Evolutionary conservation across 2,888 invertebrate species (phyloP), one percentile per base, ranked within the genome.

Genomic region (Homarus gammarus): DNA sequence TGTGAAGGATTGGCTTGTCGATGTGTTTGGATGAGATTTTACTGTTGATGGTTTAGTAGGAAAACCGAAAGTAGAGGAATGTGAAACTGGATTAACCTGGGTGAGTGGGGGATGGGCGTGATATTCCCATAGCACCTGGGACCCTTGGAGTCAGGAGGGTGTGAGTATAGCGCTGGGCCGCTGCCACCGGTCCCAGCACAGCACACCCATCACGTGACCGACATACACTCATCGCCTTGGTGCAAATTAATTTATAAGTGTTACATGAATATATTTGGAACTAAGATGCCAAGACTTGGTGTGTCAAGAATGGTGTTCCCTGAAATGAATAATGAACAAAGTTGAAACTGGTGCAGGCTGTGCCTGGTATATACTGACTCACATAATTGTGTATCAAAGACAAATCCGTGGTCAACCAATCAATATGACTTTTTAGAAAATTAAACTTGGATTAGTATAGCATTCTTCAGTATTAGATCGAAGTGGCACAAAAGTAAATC

Each of bases 381-480:
- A 33, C 72, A 51, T 38, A 56, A 70, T 61, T 68, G 84, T 84
- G 78, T 78, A 78, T 79, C 49, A 56, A 56, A 77, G 78, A 89
- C 78, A 89, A 78, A 38, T 68, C 38, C 68, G 77, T 77, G 38
- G 78, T 89, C 77, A 78, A 44, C 61, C 78, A 64, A 84, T 83
- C 68, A 84, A 27, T 61, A 77, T 85, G 78, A 70, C 64, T 56
- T 72, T 79, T 79, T 79, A 89, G 88, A 78, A 89, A 89, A 89
- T 84, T 78, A 38, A 84, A 89, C 83, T 77, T 78, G 77, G 51
- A 84, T 89, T 89, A 89, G 88, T 38, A 84, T 89, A 89, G 88
- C 77, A 84, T 89, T 89, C 88, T 89, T 84, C 88, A 89, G 88
- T 89, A 89, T 89, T 89, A 89, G 88, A 89, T 89, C 64, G 44